Evolutionary conservation across 2,113 vertebrate genomes (phyloP), one percentile per base, ranked within the genome.

Genomic region (Dascyllus trimaculatus): DNA sequence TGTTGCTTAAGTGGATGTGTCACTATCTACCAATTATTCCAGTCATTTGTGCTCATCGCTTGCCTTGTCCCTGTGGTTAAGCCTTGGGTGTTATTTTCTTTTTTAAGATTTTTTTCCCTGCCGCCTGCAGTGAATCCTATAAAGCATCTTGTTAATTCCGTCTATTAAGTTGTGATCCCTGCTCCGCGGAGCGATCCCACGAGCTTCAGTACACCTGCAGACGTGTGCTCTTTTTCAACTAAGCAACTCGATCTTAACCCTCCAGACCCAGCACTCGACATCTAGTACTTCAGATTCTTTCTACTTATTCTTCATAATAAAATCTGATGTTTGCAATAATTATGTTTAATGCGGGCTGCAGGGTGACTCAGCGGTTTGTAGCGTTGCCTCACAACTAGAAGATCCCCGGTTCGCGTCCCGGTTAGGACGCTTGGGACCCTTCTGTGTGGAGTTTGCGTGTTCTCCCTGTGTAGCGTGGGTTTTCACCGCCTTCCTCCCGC

Each of bases 21-120:
- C 89, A 83, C 78, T 81, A 53, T 89, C 71, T 75, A 71, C 69
- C 83, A 91, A 87, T 89, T 91, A 91, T 87, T 91, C 73, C 78
- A 81, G 73, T 90, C 75, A 84, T 88, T 93, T 90, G 85, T 77
- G 73, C 71, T 72, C 86, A 25, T 84, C 19, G 21, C 71, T 62
- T 19, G 69, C 75, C 73, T 65, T n/a, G 45, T 83, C 70, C 75
- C 57, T 26, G 73, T n/a, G 9, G 78, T 81, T 82, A 84, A 70
- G 75, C 81, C 76, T 70, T 32, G 38, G 73, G 67, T 84, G 75
- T 82, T 89, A 59, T 85, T 84, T 82, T 59, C 85, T 69, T 84
- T 81, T 45, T 71, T 54, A 58, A 68, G 59, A 75, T 54, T 40
- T 61, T 1, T 60, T 75, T 59, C 71, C 49, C 69, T 2, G 15